A percentile compares a stretch with the other conserved stretches of the same genome.
These are phyloP conservation scores for Falco punctatus DNA, from an alignment of 2,113 vertebrate genomes.

Conservation along the genomic window DNA sequence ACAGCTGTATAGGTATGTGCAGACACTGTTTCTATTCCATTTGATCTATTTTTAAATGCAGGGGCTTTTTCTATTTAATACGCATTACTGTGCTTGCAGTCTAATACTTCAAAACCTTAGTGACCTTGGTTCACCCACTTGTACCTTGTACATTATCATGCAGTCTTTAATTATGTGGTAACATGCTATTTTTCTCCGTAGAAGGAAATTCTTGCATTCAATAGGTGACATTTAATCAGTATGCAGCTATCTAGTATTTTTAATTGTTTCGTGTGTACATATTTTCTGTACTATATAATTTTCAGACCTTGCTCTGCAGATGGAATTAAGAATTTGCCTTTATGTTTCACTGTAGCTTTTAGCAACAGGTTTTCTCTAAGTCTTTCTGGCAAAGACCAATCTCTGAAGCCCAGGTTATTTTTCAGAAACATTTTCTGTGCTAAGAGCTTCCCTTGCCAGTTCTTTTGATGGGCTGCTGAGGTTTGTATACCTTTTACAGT, in stretches of 20 bases:
- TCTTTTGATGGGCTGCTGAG: not conserved
- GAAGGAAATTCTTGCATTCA: not conserved
- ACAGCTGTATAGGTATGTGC: not conserved
- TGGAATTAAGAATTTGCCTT: not conserved
- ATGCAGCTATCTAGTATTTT: not conserved
- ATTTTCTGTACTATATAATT: not conserved
- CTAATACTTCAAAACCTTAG: conserved; percentile 20
- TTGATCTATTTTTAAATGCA: conserved; percentile 40
- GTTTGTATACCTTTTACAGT: not conserved
- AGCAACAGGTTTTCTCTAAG: not conserved
- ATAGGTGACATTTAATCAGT: not conserved
- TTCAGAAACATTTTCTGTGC: not conserved
- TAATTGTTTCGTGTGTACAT: not conserved
- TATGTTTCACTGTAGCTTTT: not conserved
- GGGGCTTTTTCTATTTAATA: conserved; percentile 31
- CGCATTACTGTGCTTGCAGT: not conserved
- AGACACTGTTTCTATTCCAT: not conserved
- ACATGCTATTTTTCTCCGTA: not conserved
- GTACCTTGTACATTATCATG: not conserved
- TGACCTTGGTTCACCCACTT: conserved; percentile 39
- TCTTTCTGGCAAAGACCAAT: not conserved
- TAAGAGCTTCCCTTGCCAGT: not conserved
- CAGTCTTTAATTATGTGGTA: not conserved
- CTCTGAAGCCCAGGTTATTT: not conserved
- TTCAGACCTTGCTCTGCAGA: not conserved